Percentiles rank a stretch among this genome's conserved stretches.
phyloP scores from a whole-genome alignment of 2,888 invertebrate species.

The Polydrusus cervinus region DNA sequence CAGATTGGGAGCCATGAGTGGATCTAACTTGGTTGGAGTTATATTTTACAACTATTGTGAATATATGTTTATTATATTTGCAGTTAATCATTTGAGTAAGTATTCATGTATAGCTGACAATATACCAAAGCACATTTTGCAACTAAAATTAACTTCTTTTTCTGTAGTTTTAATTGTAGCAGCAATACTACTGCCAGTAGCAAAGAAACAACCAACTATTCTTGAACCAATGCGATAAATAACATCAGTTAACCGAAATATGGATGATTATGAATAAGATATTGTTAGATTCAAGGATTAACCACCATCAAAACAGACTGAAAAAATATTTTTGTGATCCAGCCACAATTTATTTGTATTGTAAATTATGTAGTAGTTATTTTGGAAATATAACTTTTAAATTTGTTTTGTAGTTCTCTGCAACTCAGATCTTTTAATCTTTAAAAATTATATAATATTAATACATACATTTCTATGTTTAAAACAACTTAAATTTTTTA shows the following conservation, averaged over 20 bases:
- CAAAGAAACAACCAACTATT: constrained; percentile 23
- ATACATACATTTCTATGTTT: constrained; percentile 65
- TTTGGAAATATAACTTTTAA: too few species aligned
- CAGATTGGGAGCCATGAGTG: constrained; percentile 72
- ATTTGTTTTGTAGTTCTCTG: too few species aligned
- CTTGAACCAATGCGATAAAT: constrained; percentile 7
- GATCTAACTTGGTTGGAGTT: constrained; percentile 71
- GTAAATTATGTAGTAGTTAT: too few species aligned
- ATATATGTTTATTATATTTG: constrained; percentile 69
- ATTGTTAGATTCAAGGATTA: background rate
- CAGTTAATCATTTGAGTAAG: constrained; percentile 67
- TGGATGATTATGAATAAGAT: background rate
- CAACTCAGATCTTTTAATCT: too few species aligned
- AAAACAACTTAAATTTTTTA: constrained; percentile 88
- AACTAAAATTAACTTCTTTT: background rate
- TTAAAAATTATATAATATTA: too few species aligned
- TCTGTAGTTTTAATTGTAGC: constrained; percentile 55
- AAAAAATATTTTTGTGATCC: too few species aligned
- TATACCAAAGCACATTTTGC: too few species aligned
- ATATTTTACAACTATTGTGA: constrained; percentile 71
- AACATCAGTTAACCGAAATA: background rate
- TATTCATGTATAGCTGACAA: too few species aligned
- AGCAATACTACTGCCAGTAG: constrained; percentile 52
- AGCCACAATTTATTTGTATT: too few species aligned
- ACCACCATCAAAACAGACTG: too few species aligned